phyloP scores from a whole-genome alignment of 1,140 invertebrate genomes.

The Periplaneta americana region DNA sequence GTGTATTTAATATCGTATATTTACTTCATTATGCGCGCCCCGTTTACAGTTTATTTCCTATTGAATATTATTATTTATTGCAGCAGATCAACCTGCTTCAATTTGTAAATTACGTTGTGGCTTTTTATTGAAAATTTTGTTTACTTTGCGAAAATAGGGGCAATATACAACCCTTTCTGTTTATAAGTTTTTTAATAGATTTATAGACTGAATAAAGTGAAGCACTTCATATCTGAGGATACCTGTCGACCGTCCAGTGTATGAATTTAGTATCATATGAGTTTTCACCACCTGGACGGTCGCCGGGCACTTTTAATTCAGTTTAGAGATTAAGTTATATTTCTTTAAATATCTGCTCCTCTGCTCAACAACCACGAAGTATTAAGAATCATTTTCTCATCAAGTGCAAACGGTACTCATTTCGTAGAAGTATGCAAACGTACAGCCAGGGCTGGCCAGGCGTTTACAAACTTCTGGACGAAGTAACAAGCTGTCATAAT shows the following conservation, averaged over 20 bases:
- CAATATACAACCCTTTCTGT: background rate
- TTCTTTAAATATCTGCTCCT: background rate
- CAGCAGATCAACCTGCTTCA: no score
- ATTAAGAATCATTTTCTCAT: no score
- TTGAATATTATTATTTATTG: no score
- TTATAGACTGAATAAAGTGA: background rate
- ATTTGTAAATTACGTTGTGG: background rate
- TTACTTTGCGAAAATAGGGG: background rate
- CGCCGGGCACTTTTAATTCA: background rate
- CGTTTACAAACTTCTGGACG: background rate
- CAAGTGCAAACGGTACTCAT: background rate
- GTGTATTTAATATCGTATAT: background rate
- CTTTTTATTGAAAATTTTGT: background rate
- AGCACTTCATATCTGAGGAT: constrained; percentile 10
- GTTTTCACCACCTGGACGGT: no score
- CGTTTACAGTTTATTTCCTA: background rate
- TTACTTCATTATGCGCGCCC: background rate
- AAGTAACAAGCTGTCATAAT: background rate
- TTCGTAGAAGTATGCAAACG: background rate
- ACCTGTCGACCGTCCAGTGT: background rate
- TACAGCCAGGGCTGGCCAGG: background rate
- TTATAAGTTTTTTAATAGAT: background rate
- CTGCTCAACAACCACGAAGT: background rate
- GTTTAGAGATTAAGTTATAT: background rate
- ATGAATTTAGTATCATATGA: no score